A percentile compares a stretch with the other conserved stretches of the same genome.
These are phyloP conservation scores for Apodemia duryi DNA, from an alignment of 2,888 invertebrate genomes.

Conservation along the genomic window DNA sequence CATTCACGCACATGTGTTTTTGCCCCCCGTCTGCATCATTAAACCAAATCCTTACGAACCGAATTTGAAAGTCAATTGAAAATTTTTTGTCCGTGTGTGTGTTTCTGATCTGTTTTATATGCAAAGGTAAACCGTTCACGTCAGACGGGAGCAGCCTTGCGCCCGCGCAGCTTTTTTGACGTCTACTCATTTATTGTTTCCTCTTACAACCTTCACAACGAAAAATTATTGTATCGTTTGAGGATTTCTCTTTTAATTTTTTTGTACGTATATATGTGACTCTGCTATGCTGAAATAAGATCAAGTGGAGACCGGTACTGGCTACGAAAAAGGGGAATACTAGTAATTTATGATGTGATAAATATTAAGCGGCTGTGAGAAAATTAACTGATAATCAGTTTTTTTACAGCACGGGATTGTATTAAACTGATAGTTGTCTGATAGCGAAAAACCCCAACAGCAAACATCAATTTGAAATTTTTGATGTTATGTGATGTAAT, in stretches of 20 bases:
- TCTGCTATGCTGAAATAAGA: too few species aligned
- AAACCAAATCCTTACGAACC: slow-evolving; percentile 10
- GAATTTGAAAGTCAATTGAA: slow-evolving; percentile 32
- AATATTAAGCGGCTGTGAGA: too few species aligned
- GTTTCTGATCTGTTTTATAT: slow-evolving; percentile 10
- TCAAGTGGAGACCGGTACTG: too few species aligned
- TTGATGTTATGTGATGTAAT: too few species aligned
- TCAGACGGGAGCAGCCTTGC: slow-evolving; percentile 6
- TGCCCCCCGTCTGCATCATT: slow-evolving; percentile 1
- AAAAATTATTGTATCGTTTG: neutral
- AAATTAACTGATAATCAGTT: too few species aligned
- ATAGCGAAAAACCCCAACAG: too few species aligned
- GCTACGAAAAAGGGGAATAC: too few species aligned
- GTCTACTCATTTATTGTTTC: slow-evolving; percentile 9
- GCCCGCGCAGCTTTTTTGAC: slow-evolving; percentile 8
- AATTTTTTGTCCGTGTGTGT: slow-evolving; percentile 23
- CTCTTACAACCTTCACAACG: neutral
- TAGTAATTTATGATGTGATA: too few species aligned
- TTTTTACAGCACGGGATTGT: too few species aligned
- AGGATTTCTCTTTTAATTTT: neutral
- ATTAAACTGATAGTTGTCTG: too few species aligned
- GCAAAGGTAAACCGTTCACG: slow-evolving; percentile 8
- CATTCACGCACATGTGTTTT: neutral
- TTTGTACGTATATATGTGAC: neutral
- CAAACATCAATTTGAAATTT: too few species aligned